Base-by-base conservation (phyloP, 2,797 vertebrate genomes). In the Xiphorhynchus erythropygius region DNA sequence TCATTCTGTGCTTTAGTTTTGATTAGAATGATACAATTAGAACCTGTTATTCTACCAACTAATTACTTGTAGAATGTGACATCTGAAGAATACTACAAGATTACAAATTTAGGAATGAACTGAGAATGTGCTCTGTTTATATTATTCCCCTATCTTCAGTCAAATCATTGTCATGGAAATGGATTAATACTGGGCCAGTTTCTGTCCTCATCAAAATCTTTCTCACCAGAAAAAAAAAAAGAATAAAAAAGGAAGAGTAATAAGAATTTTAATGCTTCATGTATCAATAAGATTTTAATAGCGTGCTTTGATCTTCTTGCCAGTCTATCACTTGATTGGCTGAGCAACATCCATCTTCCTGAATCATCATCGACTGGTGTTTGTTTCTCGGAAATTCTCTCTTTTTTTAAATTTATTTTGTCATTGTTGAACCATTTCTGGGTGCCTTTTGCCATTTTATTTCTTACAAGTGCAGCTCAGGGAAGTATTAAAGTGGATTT, bases 11-110 rank as follows among this genome's bases (percentile, higher is more conserved):
- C 95, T 96, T 97, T 97, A 95, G 83, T 97, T 97, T 98, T 95
- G 95, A 95, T 95, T 94, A 88, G 95, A 96, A 95, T 82, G 95
- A 95, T 97, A 97, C 95, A 97, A 95, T 97, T 97, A 97, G 92
- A 97, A 95, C 88, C 94, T 97, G 94, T 97, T 97, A 94, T 97
- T 97, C 93, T 93, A 91, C 87, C 91, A 89, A 95, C 95, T 92
- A 94, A 97, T 97, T 97, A 96, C 93, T 90, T 94, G 80, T 94
- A 94, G 87, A 90, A 94, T 97, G 80, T 95, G 95, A 96, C 96
- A 96, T 95, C 87, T 96, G 90, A 97, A 97, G 92, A 96, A 97
- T 87, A 89, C 94, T 94, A 90, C 86, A 93, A 96, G 94, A 96
- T 96, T 96, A 96, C 95, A 97, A 96, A 97, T 97, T 96, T 97